phyloP scores from a whole-genome alignment of 2,888 invertebrate genomes.

The Cheilosia impressa region DNA sequence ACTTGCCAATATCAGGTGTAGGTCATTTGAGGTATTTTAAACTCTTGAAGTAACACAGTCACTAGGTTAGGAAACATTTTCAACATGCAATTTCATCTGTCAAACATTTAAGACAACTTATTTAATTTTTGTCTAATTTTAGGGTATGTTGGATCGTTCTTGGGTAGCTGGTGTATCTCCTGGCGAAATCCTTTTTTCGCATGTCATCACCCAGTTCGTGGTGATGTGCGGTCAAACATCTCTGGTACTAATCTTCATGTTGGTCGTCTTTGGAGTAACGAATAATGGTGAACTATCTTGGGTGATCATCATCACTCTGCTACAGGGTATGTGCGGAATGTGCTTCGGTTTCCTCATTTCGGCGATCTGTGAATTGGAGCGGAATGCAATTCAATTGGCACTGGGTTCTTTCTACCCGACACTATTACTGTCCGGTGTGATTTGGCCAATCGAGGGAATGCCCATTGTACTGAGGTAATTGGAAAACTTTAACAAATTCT shows the following conservation, averaged over 20 bases:
- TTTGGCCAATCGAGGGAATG: constrained; percentile 99
- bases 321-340: constrained; percentile 98
- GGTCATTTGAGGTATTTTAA: background rate
- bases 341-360: constrained; percentile 98
- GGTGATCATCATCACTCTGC: constrained; percentile 92
- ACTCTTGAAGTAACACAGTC: no score
- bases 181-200: constrained; percentile 95
- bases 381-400: constrained; percentile 96
- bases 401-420: constrained; percentile 98
- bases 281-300: constrained; percentile 94
- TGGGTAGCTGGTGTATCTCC: constrained; percentile 97
- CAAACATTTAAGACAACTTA: background rate
- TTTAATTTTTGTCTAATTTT: constrained; percentile 8
- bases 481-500: background rate
- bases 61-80: no score
- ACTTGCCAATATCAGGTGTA: background rate
- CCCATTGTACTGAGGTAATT: constrained; percentile 89
- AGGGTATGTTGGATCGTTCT: constrained; percentile 94
- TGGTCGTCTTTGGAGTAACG: constrained; percentile 94
- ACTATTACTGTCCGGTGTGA: constrained; percentile 94
- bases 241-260: constrained; percentile 95
- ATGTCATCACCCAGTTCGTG: constrained; percentile 96
- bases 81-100: background rate
- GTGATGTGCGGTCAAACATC: constrained; percentile 97
- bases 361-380: constrained; percentile 94